A percentile compares a stretch with the other conserved stretches of the same genome.
These are phyloP conservation scores for Folsomia candida DNA, from an alignment of 2,888 invertebrate species.

Conservation along the genomic window DNA sequence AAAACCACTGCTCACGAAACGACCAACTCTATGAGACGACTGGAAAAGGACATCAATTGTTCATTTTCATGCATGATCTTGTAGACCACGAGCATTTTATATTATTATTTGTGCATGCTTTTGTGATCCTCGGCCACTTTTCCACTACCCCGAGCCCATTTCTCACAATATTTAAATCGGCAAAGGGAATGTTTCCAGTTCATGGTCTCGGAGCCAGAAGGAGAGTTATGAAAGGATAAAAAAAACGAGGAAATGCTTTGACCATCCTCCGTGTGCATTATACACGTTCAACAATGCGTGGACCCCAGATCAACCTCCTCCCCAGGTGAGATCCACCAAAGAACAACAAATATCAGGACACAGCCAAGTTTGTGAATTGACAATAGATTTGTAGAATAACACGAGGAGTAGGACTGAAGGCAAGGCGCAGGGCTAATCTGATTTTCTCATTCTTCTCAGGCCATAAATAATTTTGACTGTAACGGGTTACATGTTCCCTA, in stretches of 20 bases:
- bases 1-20: neutral
- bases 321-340: neutral
- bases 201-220: neutral
- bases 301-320: neutral
- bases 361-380: neutral
- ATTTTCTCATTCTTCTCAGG: slow-evolving; percentile 9
- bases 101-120: neutral
- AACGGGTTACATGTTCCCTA: slow-evolving; percentile 12
- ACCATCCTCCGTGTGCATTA: no score
- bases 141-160: neutral
- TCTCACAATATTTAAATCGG: neutral
- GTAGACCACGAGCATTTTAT: neutral
- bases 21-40: neutral
- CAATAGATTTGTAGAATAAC: slow-evolving; percentile 13
- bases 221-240: neutral
- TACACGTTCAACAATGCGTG: neutral
- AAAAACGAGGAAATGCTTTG: neutral
- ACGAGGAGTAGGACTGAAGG: neutral
- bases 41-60: slow-evolving; percentile 2
- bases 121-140: neutral
- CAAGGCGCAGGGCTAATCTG: slow-evolving; percentile 9
- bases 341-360: neutral
- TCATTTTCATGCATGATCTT: slow-evolving; percentile 1
- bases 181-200: neutral
- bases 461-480: slow-evolving; percentile 16